Evolutionary conservation across 1,140 invertebrate genomes (phyloP).

Genomic region (Leptestheria dahalacensis): DNA sequence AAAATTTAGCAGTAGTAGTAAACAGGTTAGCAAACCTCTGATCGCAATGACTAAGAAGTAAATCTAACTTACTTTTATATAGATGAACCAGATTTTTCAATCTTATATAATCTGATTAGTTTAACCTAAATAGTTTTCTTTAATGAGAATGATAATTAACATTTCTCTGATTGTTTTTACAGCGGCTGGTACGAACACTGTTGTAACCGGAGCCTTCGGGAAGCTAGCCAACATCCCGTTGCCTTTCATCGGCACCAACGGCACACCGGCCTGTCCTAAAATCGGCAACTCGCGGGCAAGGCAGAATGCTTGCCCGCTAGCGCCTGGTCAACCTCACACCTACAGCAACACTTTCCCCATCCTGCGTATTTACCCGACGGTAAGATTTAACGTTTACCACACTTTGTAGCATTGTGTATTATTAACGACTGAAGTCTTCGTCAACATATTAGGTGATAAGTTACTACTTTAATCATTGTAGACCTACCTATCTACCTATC

Average conservation of each 20-base stretch:
- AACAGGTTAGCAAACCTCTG: too few relatives aligned
- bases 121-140: too few relatives aligned
- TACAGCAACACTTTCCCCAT: slow-evolving; percentile 23
- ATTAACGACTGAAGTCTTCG: too few relatives aligned
- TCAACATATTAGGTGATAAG: too few relatives aligned
- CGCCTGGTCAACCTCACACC: slow-evolving; percentile 18
- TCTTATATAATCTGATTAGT: too few relatives aligned
- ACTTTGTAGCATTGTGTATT: too few relatives aligned
- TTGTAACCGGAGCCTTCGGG: slow-evolving; percentile 21
- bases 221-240: slow-evolving; percentile 20
- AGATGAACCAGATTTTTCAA: too few relatives aligned
- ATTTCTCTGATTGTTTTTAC: background rate
- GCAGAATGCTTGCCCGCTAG: slow-evolving; percentile 18
- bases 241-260: slow-evolving; percentile 22
- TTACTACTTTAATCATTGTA: too few relatives aligned
- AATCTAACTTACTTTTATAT: too few relatives aligned
- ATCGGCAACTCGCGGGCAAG: slow-evolving; percentile 16
- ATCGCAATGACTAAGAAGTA: too few relatives aligned
- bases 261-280: slow-evolving; percentile 20
- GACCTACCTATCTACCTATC: too few relatives aligned
- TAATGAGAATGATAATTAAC: background rate
- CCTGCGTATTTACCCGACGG: slow-evolving; percentile 21
- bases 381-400: slow-evolving; percentile 13
- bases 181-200: slow-evolving; percentile 5
- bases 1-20: too few relatives aligned